Conservation (phyloP, 2,797 vertebrate species). For the Phrynocephalus forsythii region DNA sequence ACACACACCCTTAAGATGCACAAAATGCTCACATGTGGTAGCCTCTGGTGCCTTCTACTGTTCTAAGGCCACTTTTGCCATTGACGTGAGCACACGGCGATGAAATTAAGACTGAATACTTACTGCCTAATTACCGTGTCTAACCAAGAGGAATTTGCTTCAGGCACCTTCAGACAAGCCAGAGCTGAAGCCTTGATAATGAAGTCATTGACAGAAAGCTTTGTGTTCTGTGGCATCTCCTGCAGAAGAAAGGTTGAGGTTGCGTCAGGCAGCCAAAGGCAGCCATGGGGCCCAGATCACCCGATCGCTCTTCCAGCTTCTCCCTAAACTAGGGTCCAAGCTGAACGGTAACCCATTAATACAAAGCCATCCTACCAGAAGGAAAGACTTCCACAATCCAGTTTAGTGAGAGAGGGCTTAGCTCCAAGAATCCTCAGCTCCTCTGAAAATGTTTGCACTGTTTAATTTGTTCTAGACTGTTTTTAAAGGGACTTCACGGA, state of each 20-base stretch:
- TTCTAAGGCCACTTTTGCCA: not conserved
- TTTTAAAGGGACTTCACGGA: too few relatives aligned
- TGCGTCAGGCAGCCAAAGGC: not conserved
- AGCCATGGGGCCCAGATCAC: not conserved
- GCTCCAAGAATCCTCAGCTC: too few relatives aligned
- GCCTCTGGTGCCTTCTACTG: rapidly evolving
- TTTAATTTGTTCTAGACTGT: too few relatives aligned
- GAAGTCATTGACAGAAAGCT: conserved; percentile 98
- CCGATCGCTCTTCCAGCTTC: not conserved
- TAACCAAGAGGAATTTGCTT: conserved; percentile 98
- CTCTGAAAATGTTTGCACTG: too few relatives aligned
- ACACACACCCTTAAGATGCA: rapidly evolving
- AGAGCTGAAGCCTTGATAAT: conserved; percentile 96
- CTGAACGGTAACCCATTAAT: too few relatives aligned
- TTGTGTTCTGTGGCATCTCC: conserved; percentile 90
- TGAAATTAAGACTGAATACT: conserved; percentile 74
- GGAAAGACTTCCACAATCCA: not conserved
- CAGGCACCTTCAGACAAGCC: conserved; percentile 95
- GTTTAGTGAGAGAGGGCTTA: not conserved
- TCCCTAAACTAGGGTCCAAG: not conserved
- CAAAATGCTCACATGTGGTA: not conserved
- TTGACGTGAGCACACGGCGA: not conserved
- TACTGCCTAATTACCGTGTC: conserved; percentile 98
- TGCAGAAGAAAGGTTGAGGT: conserved; percentile 72
- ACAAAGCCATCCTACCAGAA: not conserved